phyloP scores from a whole-genome alignment of 2,888 invertebrate genomes.

The Drosophila peninsularis region DNA sequence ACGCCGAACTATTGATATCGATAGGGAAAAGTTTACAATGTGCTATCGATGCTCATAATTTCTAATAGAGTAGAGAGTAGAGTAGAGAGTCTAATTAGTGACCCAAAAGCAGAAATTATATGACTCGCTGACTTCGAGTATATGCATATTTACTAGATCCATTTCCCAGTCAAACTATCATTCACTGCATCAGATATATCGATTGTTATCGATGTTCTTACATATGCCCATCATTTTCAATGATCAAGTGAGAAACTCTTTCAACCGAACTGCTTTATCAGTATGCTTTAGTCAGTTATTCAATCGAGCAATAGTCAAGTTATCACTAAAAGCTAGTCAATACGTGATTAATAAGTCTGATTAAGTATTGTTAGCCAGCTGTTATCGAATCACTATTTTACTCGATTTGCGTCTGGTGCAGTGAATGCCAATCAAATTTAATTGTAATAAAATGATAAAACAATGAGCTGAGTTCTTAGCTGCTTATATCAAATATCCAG shows the following conservation, averaged over 20 bases:
- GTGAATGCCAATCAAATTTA: not conserved
- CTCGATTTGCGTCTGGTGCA: not conserved
- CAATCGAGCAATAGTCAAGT: too few species aligned
- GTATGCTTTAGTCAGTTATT: not conserved
- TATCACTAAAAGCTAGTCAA: not conserved
- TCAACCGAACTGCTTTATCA: too few species aligned
- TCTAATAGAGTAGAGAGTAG: too few species aligned
- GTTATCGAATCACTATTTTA: too few species aligned
- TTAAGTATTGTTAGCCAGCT: not conserved
- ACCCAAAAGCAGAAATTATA: too few species aligned
- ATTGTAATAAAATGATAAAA: not conserved
- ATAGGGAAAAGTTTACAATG: not conserved
- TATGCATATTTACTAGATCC: too few species aligned
- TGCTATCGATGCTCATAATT: not conserved
- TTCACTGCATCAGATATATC: too few species aligned
- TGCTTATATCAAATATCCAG: not conserved
- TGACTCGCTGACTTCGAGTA: too few species aligned
- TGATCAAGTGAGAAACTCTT: not conserved
- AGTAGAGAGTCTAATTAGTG: not conserved
- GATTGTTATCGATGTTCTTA: not conserved
- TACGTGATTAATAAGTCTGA: not conserved
- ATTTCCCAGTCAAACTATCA: too few species aligned
- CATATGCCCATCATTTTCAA: not conserved
- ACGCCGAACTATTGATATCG: slow-evolving; percentile 1
- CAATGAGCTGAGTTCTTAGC: not conserved